Evolutionary conservation across 2,888 invertebrate genomes (phyloP), one percentile per base, ranked within the genome.

Genomic region (Drosophila histrio): DNA sequence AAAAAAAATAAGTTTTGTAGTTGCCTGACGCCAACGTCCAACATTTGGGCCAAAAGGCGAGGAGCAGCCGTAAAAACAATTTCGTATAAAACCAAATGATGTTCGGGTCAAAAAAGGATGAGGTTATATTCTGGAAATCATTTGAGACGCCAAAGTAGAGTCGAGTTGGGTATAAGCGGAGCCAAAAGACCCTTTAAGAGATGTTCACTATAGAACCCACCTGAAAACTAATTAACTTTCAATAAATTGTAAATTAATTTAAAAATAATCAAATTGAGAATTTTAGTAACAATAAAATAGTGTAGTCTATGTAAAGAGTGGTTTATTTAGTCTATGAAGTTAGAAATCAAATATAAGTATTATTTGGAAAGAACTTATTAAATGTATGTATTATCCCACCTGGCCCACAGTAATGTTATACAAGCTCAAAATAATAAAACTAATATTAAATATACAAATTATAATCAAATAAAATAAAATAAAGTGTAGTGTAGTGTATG

Each of bases 11-110:
- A 57, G 54, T 77, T 68, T 53, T 59, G 39, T 71, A 76, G 72
- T 71, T 70, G 58, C n/a, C 15, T 26, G 22, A 24, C 38, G 43
- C 17, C 22, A 5, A 24, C 44, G 49, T 61, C 54, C 62, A 36
- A 26, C 28, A 44, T 13, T 32, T n/a, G 30, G 71, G 28, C 49
- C 41, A 63, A 38, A 63, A 47, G 44, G 47, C 41, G 32, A 44
- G 26, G 57, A 13, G 41, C 26, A 41, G 49, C 50, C 56, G 72
- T 67, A 72, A 86, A 83, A 82, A 80, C 72, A 75, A 72, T 86
- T 82, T 83, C 69, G 69, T 66, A 83, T 62, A 68, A 70, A 78
- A 64, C 57, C 82, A 84, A 84, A 83, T 78, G 60, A 84, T 80
- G 67, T 32, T 65, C 44, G 68, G 67, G 72, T 71, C 71, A 65